phyloP scores from a whole-genome alignment of 2,888 invertebrate species.

The Siphlonurus alternatus region DNA sequence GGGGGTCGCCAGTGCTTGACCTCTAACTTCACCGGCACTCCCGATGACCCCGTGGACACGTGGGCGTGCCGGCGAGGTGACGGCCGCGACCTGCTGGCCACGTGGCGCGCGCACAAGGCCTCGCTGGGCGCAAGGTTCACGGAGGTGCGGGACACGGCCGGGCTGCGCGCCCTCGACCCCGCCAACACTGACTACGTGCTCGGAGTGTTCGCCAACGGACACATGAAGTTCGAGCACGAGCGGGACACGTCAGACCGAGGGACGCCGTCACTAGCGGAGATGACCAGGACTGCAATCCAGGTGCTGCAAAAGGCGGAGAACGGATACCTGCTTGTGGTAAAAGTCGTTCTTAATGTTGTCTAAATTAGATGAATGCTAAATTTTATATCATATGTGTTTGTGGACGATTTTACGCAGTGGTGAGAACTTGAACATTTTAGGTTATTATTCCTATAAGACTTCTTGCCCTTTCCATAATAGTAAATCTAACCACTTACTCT shows the following conservation, averaged over 20 bases:
- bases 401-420: no score
- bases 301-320: slow-evolving; percentile 44
- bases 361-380: no score
- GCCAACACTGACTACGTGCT: slow-evolving; percentile 31
- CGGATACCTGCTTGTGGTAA: slow-evolving; percentile 57
- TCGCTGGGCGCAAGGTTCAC: slow-evolving; percentile 33
- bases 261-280: slow-evolving; percentile 61
- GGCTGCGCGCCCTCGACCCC: slow-evolving; percentile 40
- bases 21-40: slow-evolving; percentile 34
- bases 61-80: slow-evolving; percentile 55
- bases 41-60: slow-evolving; percentile 40
- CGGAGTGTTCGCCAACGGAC: slow-evolving; percentile 68
- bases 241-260: slow-evolving; percentile 44
- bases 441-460: no score
- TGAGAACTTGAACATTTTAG: no score
- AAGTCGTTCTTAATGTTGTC: no score
- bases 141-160: slow-evolving; percentile 47
- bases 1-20: slow-evolving; percentile 61
- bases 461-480: no score
- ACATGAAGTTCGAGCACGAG: slow-evolving; percentile 54
- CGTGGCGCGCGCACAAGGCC: slow-evolving; percentile 46
- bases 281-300: slow-evolving; percentile 61
- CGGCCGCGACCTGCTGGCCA: slow-evolving; percentile 52
- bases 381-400: no score
- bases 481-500: no score